These are phyloP conservation scores for Hesperophylax magnus DNA, from an alignment of 1,140 invertebrate species.

Conservation along the genomic window DNA sequence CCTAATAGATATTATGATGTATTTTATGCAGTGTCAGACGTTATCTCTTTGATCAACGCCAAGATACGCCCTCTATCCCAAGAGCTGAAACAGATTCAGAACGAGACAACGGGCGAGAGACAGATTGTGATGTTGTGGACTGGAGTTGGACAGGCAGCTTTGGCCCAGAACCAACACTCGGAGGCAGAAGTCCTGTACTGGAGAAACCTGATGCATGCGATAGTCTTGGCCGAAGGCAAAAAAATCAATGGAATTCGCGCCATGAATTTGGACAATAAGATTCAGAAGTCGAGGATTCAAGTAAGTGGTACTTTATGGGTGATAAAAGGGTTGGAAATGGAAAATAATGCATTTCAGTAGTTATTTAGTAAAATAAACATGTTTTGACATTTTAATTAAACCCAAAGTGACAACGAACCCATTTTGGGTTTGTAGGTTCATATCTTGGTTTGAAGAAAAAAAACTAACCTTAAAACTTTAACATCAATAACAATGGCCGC, in stretches of 20 bases:
- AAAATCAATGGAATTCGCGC: slow-evolving; percentile 4
- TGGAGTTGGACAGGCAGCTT: slow-evolving; percentile 62
- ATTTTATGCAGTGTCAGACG: slow-evolving; percentile 55
- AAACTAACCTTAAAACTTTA: no score
- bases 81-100: slow-evolving; percentile 60
- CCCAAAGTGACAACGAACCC: no score
- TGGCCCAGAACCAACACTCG: slow-evolving; percentile 63
- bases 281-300: slow-evolving; percentile 19
- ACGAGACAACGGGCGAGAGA: slow-evolving; percentile 62
- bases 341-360: no score
- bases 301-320: slow-evolving; percentile 9
- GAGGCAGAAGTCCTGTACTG: slow-evolving; percentile 63
- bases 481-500: no score
- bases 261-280: slow-evolving; percentile 6
- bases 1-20: no score
- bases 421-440: no score
- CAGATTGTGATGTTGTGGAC: slow-evolving; percentile 63
- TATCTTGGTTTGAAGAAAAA: no score
- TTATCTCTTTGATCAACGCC: slow-evolving; percentile 63
- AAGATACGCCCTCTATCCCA: slow-evolving; percentile 63
- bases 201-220: slow-evolving; percentile 61
- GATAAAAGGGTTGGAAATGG: no score
- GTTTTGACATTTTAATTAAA: no score
- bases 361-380: no score
- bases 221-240: slow-evolving; percentile 12